Evolutionary conservation across 2,113 vertebrate genomes (phyloP), one percentile per base, ranked within the genome.

Genomic region (Noctilio leporinus): DNA sequence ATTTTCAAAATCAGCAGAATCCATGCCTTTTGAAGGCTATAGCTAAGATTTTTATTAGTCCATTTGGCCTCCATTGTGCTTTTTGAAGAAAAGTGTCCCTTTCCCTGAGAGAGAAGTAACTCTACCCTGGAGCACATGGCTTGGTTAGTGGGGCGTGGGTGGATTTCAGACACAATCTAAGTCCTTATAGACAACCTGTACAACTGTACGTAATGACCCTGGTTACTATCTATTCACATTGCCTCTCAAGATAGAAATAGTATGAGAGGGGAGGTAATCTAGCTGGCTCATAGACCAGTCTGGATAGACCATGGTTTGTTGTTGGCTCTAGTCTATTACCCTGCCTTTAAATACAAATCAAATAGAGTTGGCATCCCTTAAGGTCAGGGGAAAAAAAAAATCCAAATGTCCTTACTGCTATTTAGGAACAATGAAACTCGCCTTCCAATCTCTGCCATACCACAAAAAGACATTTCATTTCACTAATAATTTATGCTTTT

Each of bases 401-500:
- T 76, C 64, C 22, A 51, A 85, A 88, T 80, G 30, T 87, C 35
- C 55, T 91, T 64, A 51, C n/a, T 76, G 1, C 67, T 96, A 55
- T 83, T 96, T 95, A 53, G 91, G 89, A 93, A 95, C 62, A 80
- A 55, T 73, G 45, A 55, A 95, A 93, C 30, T 93, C 20, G 89
- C 30, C 43, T 83, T 88, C 16, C 43, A 64, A 62, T 53, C 45
- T 93, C 38, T 95, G 57, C 67, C 12, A 65, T 40, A 38, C 65
- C 24, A 62, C 49, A 87, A 78, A 95, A 93, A 94, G 47, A 85
- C 47, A 69, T 86, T 96, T 80, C 19, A 93, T 89, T 96, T 94
- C 11, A 57, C 96, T 92, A 85, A 90, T 84, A 94, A 85, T 81
- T 85, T 95, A 86, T 94, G 83, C 67, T 65, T 92, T 97, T 95